Base-by-base conservation (phyloP, 1,140 invertebrate genomes). In the Papilio dardanus region DNA sequence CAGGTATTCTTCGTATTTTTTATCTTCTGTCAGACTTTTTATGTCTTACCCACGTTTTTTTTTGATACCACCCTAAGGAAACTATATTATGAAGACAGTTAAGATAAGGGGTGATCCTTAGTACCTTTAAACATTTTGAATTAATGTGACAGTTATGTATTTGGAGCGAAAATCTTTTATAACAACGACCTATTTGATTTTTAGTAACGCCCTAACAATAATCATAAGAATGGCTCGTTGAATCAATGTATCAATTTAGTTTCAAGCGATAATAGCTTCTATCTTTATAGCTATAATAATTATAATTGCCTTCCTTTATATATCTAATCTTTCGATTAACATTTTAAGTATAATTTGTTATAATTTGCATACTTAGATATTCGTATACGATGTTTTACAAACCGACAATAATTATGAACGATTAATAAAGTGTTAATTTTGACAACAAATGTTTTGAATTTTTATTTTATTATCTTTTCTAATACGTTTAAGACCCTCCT, bases 151-250 rank as follows among this genome's bases (percentile, higher is more conserved):
- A 86, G 83, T 84, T 86, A 88, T 86, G 81, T 84, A 83, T 88
- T 68, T 84, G 76, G 88, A 86, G 86, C 81, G 79, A 74, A 76
- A 74, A 30, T 46, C 77, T 77, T 78, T 81, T 76, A 62, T 76
- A 24, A 21, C 74, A 79, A 86, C 54, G 24, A 84, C 76, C 83
- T 31, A 74, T 30, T 66, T 65, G 74, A 85, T 87, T 82, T 86
- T 77, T 82, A 81, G 86, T 75, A 84, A 88, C 89, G 89, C 89
- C 89, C 89, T 82, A 62, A 62, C 86, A 86, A 89, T 89, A 86
- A 83, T 71, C 73, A 76, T 76, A n/a, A 73, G 76, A 79, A 79
- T 78, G 69, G 62, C 42, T 74, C 19, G 30, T 74, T 76, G 40
- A 35, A 35, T 31, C n/a, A 58, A 58, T 58, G 19, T 69, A 62